Evolutionary conservation across 2,113 vertebrate species (phyloP).

Genomic region (Podarcis raffonei): DNA sequence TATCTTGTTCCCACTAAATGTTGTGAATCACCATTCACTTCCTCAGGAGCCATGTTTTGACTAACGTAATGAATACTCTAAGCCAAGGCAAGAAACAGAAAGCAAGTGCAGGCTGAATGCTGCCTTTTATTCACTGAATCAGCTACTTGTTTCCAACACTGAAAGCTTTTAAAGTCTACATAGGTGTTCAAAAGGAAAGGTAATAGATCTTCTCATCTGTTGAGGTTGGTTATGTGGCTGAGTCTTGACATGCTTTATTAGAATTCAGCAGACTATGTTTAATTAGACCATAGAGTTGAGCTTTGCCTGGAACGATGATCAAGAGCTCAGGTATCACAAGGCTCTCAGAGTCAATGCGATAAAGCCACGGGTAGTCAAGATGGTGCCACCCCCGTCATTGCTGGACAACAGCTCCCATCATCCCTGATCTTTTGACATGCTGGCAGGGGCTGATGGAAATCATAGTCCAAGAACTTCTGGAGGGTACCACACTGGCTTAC

Average conservation of each 20-base stretch:
- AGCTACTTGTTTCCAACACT: not conserved
- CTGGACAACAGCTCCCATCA: too few relatives aligned
- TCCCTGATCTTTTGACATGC: too few relatives aligned
- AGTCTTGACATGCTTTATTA: not conserved
- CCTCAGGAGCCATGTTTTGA: not conserved
- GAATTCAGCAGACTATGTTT: slow-evolving; percentile 12
- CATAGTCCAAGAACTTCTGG: too few relatives aligned
- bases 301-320: not conserved
- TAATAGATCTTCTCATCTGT: slow-evolving; percentile 14
- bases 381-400: too few relatives aligned
- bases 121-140: slow-evolving; percentile 6
- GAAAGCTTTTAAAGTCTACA: slow-evolving; percentile 4
- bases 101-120: not conserved
- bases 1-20: slow-evolving; percentile 7
- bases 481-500: too few relatives aligned
- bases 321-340: not conserved
- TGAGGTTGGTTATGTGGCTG: not conserved
- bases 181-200: not conserved
- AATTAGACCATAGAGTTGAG: not conserved
- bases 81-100: not conserved
- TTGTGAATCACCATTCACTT: not conserved
- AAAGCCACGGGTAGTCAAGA: too few relatives aligned
- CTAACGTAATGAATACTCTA: slow-evolving; percentile 7
- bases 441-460: too few relatives aligned
- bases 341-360: not conserved